phyloP scores from a whole-genome alignment of 2,113 vertebrate species.

The Dasyornis broadbenti region DNA sequence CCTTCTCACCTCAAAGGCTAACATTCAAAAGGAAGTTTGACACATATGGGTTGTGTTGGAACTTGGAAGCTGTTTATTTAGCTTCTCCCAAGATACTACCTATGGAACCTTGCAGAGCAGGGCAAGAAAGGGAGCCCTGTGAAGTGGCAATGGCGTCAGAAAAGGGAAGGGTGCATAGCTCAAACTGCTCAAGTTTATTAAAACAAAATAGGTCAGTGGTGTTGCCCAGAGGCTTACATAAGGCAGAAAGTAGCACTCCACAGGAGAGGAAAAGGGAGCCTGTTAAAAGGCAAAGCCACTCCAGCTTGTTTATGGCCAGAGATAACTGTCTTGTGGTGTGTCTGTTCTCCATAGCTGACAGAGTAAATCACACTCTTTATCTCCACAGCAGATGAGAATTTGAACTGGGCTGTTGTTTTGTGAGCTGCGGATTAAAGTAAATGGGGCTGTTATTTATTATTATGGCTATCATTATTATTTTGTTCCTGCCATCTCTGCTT shows the following conservation, averaged over 20 bases:
- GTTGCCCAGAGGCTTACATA: constrained; percentile 34
- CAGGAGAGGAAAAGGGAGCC: constrained; percentile 29
- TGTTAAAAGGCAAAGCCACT: constrained; percentile 55
- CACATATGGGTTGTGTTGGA: neutral
- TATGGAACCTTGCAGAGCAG: neutral
- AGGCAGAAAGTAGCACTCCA: constrained; percentile 39
- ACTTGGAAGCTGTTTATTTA: constrained; percentile 55
- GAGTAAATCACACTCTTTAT: constrained; percentile 47
- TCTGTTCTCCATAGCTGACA: constrained; percentile 38
- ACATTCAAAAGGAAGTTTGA: constrained; percentile 42
- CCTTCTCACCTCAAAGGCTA: constrained; percentile 47
- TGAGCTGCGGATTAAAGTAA: constrained; percentile 8
- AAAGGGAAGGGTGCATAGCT: constrained; percentile 16
- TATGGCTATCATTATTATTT: constrained; percentile 13
- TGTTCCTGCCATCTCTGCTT: neutral
- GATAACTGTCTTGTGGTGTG: constrained; percentile 35
- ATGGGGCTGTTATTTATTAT: constrained; percentile 31
- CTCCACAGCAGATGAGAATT: constrained; percentile 52
- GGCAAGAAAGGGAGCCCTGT: constrained; percentile 20
- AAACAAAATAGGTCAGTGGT: constrained; percentile 50
- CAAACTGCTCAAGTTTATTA: constrained; percentile 38
- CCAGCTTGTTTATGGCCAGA: constrained; percentile 18
- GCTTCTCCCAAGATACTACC: constrained; percentile 28
- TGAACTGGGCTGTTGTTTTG: constrained; percentile 11
- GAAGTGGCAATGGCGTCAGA: neutral